Evolutionary conservation across 2,888 invertebrate species (phyloP), one percentile per base, ranked within the genome.

Genomic region (Ramazzottius varieornatus): DNA sequence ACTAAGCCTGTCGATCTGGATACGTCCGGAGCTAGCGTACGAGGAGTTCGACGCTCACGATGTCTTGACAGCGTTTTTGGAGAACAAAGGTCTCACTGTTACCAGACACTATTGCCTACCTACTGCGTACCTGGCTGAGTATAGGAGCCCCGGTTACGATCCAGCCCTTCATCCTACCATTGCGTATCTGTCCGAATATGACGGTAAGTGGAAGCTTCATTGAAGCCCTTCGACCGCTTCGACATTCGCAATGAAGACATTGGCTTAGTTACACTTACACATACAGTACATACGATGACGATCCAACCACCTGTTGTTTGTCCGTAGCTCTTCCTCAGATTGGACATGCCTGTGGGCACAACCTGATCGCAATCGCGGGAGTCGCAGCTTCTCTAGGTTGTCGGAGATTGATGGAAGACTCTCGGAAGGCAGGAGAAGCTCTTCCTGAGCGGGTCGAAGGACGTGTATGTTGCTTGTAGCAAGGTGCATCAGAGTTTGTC

Each of bases 1-100:
- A 4, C 63, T 72, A 0, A 71, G 72, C 65, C 66, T 67, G 20
- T 69, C 71, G 65, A 70, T 73, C 33, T 73, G 72, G 72, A 67
- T 67, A 8, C 69, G 71, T 46, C 73, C 73, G 13, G 73, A 73
- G 66, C 67, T 71, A 1, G 69, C 68, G 16, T 72, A 67, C 65
- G 65, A 72, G 64, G 73, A 73, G 64, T 63, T 66, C 13, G 65
- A 68, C 64, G 72, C 73, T 1, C 72, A 73, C 65, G 64, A 69
- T 34, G 33, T 69, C 13, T 46, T 73, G 16, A 70, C 70, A 1
- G 67, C 65, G 13, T 71, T 70, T 66, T 67, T 73, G 33, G 69
- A 70, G 63, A 65, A 67, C 29, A 54, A 64, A 66, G 71, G 69
- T 0, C 72, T 73, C 64, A 40, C 65, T 32, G 73, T 73, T 1